Base-by-base conservation (phyloP, 35 echinoderm and acorn worm genomes). In the Diadema setosum region DNA sequence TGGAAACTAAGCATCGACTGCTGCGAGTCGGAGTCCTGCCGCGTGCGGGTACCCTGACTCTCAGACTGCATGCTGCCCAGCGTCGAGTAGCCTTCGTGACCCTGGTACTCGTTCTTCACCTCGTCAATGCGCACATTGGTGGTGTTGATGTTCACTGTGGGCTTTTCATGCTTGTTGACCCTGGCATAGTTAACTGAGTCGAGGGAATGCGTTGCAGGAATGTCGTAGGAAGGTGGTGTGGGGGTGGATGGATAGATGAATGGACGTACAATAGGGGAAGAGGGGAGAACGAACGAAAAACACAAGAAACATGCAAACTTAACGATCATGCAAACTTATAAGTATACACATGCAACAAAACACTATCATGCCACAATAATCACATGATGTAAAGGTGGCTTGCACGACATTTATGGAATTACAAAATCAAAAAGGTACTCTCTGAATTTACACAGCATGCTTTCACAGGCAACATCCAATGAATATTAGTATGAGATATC, bases 91-190 rank as follows among this genome's bases (percentile, higher is more conserved):
- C 42, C 81, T 20, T 82, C 80, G n/a, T 83, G 83, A 26, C 73
- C 46, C 11, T 31, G 63, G 81, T 90, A 64, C 26, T 64, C 52
- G n/a, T 83, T 63, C 15, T 82, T 58, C 35, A 83, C 42, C 80
- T 90, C 88, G 18, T 90, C 88, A 9, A 83, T 44, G 45, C 81
- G 88, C 46, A 83, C 40, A 36, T 83, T 90, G 21, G 80, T 90
- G 3, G 80, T 84, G 81, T 90, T 82, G 88, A 83, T 83, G 69
- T 81, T 88, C n/a, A 81, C 74, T 23, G 21, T 88, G 27, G 81
- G 60, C 32, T 90, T 42, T 23, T 84, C 69, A 17, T 42, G n/a
- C 17, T 65, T 46, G 39, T 83, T 65, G 25, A 70, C 32, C 42
- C 40, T 42, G 4, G 87, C 80, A 78, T 78, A 78, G 73, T 78